Evolutionary conservation across 2,888 invertebrate genomes (phyloP).

Genomic region (Diaprepes abbreviatus): DNA sequence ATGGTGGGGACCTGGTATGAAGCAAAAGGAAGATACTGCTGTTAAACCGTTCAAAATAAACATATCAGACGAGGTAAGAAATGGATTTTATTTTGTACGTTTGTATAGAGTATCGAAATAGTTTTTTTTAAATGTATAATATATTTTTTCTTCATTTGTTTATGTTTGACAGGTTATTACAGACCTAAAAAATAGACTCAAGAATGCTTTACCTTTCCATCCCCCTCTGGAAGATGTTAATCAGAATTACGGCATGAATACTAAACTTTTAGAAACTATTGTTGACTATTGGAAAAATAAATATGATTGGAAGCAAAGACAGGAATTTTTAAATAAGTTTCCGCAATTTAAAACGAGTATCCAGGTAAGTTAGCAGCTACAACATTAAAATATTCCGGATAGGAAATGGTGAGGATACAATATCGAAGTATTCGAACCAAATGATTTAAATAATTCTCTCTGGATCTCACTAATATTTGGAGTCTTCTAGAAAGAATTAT

Average conservation of each 20-base stretch:
- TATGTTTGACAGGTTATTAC: conserved; percentile 69
- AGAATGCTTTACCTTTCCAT: conserved; percentile 64
- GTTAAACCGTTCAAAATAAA: conserved; percentile 75
- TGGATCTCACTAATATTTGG: no score
- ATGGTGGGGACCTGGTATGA: conserved; percentile 75
- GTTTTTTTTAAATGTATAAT: no score
- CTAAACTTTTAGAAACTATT: conserved; percentile 77
- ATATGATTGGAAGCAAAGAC: conserved; percentile 78
- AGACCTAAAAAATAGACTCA: conserved; percentile 72
- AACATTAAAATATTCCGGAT: no score
- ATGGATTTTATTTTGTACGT: neutral
- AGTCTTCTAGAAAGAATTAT: no score
- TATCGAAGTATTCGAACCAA: no score
- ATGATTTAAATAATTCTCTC: no score
- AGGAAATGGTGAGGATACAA: no score
- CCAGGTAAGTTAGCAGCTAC: conserved; percentile 65
- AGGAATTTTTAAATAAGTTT: conserved; percentile 75
- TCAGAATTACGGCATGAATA: conserved; percentile 88
- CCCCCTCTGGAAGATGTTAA: conserved; percentile 76
- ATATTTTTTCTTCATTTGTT: no score
- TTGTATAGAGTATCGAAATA: no score
- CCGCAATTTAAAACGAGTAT: conserved; percentile 80
- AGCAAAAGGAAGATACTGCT: conserved; percentile 68
- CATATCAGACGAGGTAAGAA: conserved; percentile 72
- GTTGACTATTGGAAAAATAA: conserved; percentile 82